Base-by-base conservation (phyloP, 2,888 invertebrate species). In the Orthosia cruda region DNA sequence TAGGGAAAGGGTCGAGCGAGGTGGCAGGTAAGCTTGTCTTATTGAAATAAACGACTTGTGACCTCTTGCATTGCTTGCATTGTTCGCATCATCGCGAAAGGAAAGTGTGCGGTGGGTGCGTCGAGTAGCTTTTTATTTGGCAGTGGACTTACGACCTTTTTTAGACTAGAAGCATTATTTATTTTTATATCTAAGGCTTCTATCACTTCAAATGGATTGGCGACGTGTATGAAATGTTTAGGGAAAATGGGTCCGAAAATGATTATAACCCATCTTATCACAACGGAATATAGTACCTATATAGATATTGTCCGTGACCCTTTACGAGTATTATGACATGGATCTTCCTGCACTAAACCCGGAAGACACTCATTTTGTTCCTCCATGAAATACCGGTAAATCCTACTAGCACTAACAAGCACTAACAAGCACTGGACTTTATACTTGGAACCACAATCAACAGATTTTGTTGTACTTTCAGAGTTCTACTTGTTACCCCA, bases 21-120 rank as follows among this genome's bases (percentile, higher is more conserved):
- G 87, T 82, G 89, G 87, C 91, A 91, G 91, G 92, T 92, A 91
- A 90, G 90, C 89, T 87, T 88, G 89, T 91, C 89, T 92, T 92
- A 93, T 93, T 92, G 93, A 92, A 92, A 93, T 90, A 92, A 93
- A 92, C 88, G 92, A 92, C 92, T 91, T 88, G 90, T 89, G 90
- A 90, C 89, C 90, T 89, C 89, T 65, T 57, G 54, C 70, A 74
- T 45, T 47, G 67, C 57, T 70, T 70, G 62, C 71, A 77, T 84
- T 84, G 84, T 84, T 74, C 84, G 32, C 32, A 32, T 32, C 32
- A 32, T 32, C 32, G 52, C 62, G 59, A 59, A 78, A 54, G 23
- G 61, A 73, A 75, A 64, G 61, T 70, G 40, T 61, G 61, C 67
- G 40, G 66, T 57, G 74, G 84, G 86, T 77, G 76, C 74, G 80